Base-by-base conservation (phyloP, 64 coral and sea anemone genomes). In the Dendrophyllia cribrosa region DNA sequence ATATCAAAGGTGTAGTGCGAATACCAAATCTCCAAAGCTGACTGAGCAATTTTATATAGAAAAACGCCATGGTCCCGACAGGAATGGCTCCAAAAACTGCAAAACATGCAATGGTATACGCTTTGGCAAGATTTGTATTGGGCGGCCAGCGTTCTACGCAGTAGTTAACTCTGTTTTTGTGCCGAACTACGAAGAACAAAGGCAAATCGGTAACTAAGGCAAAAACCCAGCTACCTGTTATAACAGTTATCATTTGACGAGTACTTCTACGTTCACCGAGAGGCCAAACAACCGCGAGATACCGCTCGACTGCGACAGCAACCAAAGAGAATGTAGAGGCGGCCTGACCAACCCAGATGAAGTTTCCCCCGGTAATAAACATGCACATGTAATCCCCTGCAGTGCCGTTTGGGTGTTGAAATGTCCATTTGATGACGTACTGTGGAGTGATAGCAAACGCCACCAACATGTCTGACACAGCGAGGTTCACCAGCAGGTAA, bases 281-380 rank as follows among this genome's bases (percentile, higher is more conserved):
- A 8, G 90, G 90, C 5, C 62, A 19, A 26, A 76, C 49, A 58
- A 92, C 58, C 8, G 81, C 81, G 53, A 56, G n/a, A 50, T 76
- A 86, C n/a, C 90, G 68, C 49, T 92, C 81, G 13, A 86, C 51
- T 9, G 90, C 90, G 3, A 92, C 72, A 6, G 20, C 55, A 0
- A 86, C 82, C 21, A 92, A 67, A 4, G 67, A 76, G 45, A 92
- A 86, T 9, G 48, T 70, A 26, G 81, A 92, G 3, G 64, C 69
- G 14, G 72, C 70, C 4, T 51, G 71, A 19, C 66, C 83, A 53
- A 87, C 86, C 93, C 93, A 91, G 22, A 95, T 95, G 19, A 95
- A 81, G 75, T 91, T 95, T 14, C 93, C 93, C 6, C 88, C 93
- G 56, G 93, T 95, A 5, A 95, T 14, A 24, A 95, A 90, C 68